A percentile compares a stretch with the other conserved stretches of the same genome.
phyloP scores from a whole-genome alignment of 1,140 invertebrate genomes.

The Macrotrachela quadricornifera region DNA sequence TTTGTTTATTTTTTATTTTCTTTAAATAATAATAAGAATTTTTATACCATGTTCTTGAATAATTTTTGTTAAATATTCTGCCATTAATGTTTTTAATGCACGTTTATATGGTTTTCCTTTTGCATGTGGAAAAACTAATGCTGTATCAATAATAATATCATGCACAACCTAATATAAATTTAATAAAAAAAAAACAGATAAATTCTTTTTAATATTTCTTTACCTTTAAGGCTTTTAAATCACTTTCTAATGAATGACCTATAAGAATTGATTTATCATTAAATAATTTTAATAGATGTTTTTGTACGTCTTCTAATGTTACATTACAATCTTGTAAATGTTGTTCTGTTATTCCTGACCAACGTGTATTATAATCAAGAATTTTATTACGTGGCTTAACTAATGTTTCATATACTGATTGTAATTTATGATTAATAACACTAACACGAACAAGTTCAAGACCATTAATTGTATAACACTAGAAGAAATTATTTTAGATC shows the following conservation, averaged over 20 bases:
- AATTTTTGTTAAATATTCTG: constrained; percentile 67
- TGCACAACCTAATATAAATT: constrained; percentile 46
- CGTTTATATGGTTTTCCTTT: constrained; percentile 71
- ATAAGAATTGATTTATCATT: constrained; percentile 71
- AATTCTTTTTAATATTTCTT: not conserved
- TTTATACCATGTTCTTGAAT: constrained; percentile 63
- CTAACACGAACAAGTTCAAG: constrained; percentile 71
- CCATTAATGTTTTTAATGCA: constrained; percentile 60
- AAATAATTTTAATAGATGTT: constrained; percentile 62
- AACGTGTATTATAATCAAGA: constrained; percentile 41
- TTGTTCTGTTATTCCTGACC: constrained; percentile 11
- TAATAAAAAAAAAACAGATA: not conserved
- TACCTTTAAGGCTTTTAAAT: constrained; percentile 66
- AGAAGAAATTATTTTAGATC: constrained; percentile 10
- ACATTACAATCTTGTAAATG: constrained; percentile 18
- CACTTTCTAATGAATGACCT: constrained; percentile 85
- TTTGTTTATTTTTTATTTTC: not conserved
- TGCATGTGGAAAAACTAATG: constrained; percentile 77
- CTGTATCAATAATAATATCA: constrained; percentile 74
- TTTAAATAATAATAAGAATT: no score
- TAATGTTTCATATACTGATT: constrained; percentile 54
- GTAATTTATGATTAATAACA: constrained; percentile 53
- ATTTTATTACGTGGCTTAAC: constrained; percentile 56
- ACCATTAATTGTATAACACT: constrained; percentile 61
- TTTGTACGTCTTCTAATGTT: constrained; percentile 50